Evolutionary conservation across 2,797 vertebrate species (phyloP), one percentile per base, ranked within the genome.

Genomic region (Nothura maculosa): DNA sequence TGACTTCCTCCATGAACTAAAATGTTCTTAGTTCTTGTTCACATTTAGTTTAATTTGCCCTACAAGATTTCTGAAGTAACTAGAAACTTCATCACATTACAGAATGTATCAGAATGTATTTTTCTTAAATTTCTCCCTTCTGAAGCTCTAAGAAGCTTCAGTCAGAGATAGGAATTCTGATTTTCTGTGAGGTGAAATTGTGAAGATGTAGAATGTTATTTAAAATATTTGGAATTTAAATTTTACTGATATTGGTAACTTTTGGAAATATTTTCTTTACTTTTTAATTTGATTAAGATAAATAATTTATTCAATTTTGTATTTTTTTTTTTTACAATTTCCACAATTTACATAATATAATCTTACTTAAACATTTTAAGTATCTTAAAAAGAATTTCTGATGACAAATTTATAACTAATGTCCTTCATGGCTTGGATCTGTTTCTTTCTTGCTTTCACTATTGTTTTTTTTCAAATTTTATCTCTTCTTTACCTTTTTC

Each of bases 241-340:
- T 75, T 40, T 17, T 1, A 1, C 34, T 66, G 3, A 25, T 4
- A 13, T 50, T 0, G 6, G n/a, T 1, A 0, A 1, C 54, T 69
- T 54, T 45, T 60, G 3, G 6, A 66, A 28, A 8, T 11, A 61
- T 28, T 50, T 64, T 45, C 3, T 43, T 17, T 79, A 16, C 10
- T 36, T 60, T 70, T 34, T 5, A 60, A 45, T 13, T 11, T n/a
- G n/a, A n/a, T n/a, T n/a, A n/a, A n/a, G n/a, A n/a, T n/a, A n/a
- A n/a, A n/a, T n/a, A n/a, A n/a, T n/a, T n/a, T n/a, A n/a, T n/a
- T n/a, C n/a, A n/a, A n/a, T n/a, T n/a, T n/a, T n/a, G n/a, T n/a
- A 30, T 27, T 52, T 20, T 27, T 50, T 57, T 45, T 32, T 19
- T 10, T 60, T 38, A 38, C 38, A 38, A 12, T 38, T 38, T 38